Evolutionary conservation across 2,888 invertebrate genomes (phyloP), one percentile per base, ranked within the genome.

Genomic region (Microctonus hyperodae): DNA sequence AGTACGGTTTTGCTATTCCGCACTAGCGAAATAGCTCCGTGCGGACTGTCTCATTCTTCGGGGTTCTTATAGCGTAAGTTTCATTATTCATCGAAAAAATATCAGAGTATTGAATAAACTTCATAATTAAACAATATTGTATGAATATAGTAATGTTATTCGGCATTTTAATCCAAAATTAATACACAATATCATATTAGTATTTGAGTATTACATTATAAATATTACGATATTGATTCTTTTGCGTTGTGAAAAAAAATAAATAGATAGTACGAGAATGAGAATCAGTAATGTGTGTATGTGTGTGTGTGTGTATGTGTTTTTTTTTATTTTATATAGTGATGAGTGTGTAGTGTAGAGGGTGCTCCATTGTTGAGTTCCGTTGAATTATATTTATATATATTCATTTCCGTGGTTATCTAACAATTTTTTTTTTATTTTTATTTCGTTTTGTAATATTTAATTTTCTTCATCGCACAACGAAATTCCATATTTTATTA

Each of bases 11-110:
- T 78, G 72, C 78, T 79, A 80, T 82, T 83, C 82, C 80, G 81
- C 81, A 79, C 77, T 78, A 81, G 79, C 81, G 76, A 82, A 82
- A 81, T 79, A 80, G 80, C 81, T 81, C 78, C 76, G 80, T 79
- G 80, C 79, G 81, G 74, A 81, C 79, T 79, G 80, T 80, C 75
- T 77, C 77, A 78, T 73, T 81, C 79, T 82, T 80, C 80, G 79
- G 72, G 79, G 79, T 78, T 78, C 79, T 78, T 79, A 16, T 44
- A 80, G 77, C 77, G 83, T 82, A 82, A 83, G 83, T 82, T 74
- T 65, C 25, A 59, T 53, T 62, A 37, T 48, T 62, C 33, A 50
- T 31, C 13, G 44, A 65, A 65, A 56, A 31, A 56, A 7, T 5
- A 28, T 28, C 28, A 53, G n/a, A n/a, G n/a, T n/a, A n/a, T n/a